Conservation (phyloP, 2,113 vertebrate genomes). For the Indri indri region DNA sequence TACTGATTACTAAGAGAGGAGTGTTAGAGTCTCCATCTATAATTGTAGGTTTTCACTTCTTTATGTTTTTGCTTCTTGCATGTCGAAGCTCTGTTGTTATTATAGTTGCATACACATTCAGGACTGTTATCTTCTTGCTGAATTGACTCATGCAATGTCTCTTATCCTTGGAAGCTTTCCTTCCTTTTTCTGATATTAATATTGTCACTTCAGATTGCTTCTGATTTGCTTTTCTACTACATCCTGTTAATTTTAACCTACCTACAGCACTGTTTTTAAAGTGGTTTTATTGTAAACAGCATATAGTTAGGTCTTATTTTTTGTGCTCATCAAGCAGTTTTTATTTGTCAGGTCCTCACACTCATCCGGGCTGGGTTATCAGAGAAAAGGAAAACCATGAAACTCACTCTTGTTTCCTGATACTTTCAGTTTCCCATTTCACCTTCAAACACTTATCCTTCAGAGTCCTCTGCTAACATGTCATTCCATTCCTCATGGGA, state of each 20-base stretch:
- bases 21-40: neutral
- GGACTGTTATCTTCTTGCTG: neutral
- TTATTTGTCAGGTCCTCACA: neutral
- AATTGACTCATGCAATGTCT: neutral
- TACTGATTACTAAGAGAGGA: neutral
- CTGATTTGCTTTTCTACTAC: neutral
- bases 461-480: neutral
- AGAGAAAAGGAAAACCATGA: neutral
- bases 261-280: neutral
- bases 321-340: neutral
- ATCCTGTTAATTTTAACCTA: neutral
- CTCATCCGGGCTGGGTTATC: neutral
- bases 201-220: neutral
- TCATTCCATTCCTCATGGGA: neutral
- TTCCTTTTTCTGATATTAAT: neutral
- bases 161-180: neutral
- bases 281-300: neutral
- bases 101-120: neutral
- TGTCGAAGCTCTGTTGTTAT: neutral
- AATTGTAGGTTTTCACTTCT: neutral
- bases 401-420: no score
- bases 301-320: neutral
- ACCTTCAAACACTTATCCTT: neutral
- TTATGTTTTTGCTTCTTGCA: neutral
- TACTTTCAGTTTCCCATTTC: neutral